Evolutionary conservation across 2,888 invertebrate species (phyloP).

Genomic region (Drepanosiphum platanoidis): DNA sequence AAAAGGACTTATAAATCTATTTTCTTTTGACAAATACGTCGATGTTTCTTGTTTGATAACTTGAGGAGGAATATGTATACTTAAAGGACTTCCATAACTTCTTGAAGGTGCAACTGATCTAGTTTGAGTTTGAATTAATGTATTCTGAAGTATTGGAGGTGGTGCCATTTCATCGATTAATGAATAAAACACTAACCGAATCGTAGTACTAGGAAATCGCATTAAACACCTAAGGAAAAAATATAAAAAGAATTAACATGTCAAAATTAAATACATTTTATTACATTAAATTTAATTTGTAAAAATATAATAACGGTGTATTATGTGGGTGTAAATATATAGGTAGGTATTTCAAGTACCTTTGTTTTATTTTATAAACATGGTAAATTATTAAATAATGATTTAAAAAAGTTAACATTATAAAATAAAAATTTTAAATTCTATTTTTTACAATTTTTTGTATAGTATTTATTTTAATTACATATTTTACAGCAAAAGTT

Average conservation of each 20-base stretch:
- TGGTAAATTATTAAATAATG: too few relatives aligned
- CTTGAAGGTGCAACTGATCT: conserved; percentile 47
- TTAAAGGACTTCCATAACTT: conserved; percentile 72
- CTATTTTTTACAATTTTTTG: too few relatives aligned
- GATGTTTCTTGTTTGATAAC: conserved; percentile 69
- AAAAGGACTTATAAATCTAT: conserved; percentile 76
- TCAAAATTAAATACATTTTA: too few relatives aligned
- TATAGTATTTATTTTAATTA: neutral
- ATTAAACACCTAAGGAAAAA: conserved; percentile 84
- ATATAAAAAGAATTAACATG: neutral
- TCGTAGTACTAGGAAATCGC: conserved; percentile 96
- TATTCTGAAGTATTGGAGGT: conserved; percentile 65
- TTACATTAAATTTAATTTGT: too few relatives aligned
- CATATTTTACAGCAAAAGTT: neutral
- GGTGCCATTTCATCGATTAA: conserved; percentile 81
- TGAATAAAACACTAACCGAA: conserved; percentile 92
- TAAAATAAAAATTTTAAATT: too few relatives aligned
- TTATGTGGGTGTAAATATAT: too few relatives aligned
- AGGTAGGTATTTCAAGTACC: too few relatives aligned
- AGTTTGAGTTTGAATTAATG: conserved; percentile 57
- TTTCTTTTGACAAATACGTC: conserved; percentile 66
- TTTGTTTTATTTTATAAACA: too few relatives aligned
- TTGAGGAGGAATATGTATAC: conserved; percentile 84
- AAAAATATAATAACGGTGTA: too few relatives aligned
- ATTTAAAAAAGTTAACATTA: too few relatives aligned